These are phyloP conservation scores for Ellobius talpinus DNA, from an alignment of 2,113 vertebrate genomes.

Conservation along the genomic window DNA sequence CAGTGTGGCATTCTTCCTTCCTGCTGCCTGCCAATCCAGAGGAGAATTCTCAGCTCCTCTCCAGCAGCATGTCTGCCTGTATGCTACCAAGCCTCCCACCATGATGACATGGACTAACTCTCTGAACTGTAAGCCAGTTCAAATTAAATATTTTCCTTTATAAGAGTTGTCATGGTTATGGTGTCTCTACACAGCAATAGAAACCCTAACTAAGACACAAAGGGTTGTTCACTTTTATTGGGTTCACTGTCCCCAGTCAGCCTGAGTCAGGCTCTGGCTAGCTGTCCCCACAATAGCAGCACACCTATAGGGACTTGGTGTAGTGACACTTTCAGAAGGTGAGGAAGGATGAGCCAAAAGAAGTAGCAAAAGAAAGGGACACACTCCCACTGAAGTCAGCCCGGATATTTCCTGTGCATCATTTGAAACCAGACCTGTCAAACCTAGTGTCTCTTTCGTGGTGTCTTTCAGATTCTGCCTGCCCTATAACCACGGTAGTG, in stretches of 20 bases:
- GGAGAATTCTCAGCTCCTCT: neutral
- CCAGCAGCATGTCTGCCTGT: neutral
- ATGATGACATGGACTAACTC: neutral
- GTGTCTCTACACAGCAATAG: neutral
- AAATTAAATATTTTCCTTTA: neutral
- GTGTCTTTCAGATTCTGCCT: neutral
- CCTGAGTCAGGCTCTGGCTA: slow-evolving; percentile 11
- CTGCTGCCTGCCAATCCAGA: neutral
- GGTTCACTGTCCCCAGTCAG: neutral
- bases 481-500: accelerated
- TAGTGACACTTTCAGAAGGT: neutral
- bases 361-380: neutral
- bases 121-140: neutral
- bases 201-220: neutral
- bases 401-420: neutral
- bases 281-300: neutral
- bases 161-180: neutral
- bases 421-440: neutral
- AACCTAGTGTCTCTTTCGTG: neutral
- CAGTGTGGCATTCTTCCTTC: neutral
- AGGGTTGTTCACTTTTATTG: neutral
- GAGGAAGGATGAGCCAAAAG: neutral
- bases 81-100: neutral
- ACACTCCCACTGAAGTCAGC: neutral
- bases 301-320: neutral